Percentiles rank a stretch among this genome's conserved stretches.
These are phyloP conservation scores for Anas platyrhynchos DNA, from an alignment of 2,113 vertebrate genomes.

Conservation along the genomic window DNA sequence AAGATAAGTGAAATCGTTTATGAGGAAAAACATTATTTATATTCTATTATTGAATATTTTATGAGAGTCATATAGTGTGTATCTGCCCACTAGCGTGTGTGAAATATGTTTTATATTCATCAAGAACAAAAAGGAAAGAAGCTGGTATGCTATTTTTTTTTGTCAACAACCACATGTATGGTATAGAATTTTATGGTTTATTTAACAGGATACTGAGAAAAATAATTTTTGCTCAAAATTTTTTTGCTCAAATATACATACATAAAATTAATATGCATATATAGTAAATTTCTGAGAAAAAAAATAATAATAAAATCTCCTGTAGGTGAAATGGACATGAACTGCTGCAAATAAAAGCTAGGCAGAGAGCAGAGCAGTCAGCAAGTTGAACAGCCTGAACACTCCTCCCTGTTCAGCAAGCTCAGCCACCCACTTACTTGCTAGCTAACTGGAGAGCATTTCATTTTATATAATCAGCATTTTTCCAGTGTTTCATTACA, in stretches of 20 bases:
- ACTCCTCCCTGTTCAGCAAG: rapidly evolving
- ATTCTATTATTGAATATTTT: not conserved
- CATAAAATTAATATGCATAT: not conserved
- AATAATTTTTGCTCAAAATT: not conserved
- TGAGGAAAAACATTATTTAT: not conserved
- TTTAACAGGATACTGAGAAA: not conserved
- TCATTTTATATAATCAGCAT: not conserved
- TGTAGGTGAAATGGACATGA: not conserved
- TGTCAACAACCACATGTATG: rapidly evolving
- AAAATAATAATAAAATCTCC: not conserved
- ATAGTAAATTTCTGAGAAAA: not conserved
- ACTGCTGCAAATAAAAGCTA: not conserved
- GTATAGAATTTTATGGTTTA: not conserved
- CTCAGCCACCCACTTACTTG: not conserved
- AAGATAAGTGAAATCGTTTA: not conserved
- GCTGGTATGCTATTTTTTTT: not conserved
- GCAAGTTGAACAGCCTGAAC: not conserved
- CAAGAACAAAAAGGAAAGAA: not conserved
- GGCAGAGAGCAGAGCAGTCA: not conserved
- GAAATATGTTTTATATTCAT: not conserved
- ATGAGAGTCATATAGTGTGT: not conserved
- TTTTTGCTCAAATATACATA: not conserved
- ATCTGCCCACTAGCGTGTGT: not conserved
- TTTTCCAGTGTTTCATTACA: not conserved
- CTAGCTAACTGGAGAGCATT: not conserved